Conservation (phyloP, 2,888 invertebrate species). For the Caenorhabditis sp. region DNA sequence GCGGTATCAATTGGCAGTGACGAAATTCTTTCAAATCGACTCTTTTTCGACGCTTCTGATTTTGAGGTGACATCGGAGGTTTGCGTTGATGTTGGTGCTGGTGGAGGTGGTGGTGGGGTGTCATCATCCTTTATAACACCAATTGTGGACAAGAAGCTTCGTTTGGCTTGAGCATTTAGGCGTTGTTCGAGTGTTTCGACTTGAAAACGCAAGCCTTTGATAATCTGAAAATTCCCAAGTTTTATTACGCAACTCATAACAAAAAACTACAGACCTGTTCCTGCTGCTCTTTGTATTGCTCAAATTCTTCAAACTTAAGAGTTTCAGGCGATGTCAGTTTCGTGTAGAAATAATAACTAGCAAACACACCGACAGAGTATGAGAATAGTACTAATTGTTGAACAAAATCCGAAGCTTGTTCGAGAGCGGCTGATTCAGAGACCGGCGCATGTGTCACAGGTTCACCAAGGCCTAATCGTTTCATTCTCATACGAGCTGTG, state of each 20-base stretch:
- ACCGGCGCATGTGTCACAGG: conserved; percentile 53
- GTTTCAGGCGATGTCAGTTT: conserved; percentile 55
- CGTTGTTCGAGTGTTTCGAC: conserved; percentile 38
- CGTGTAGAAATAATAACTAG: conserved; percentile 61
- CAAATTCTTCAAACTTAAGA: conserved; percentile 47
- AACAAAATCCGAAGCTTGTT: conserved; percentile 69
- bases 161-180: conserved; percentile 26
- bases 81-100: neutral
- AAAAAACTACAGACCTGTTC: conserved; percentile 13
- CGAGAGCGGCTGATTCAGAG: conserved; percentile 65
- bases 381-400: conserved; percentile 67
- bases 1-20: conserved; percentile 55
- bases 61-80: neutral
- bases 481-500: conserved; percentile 65
- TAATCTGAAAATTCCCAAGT: conserved; percentile 6
- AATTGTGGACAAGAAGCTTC: conserved; percentile 28
- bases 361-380: conserved; percentile 66
- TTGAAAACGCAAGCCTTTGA: conserved; percentile 36
- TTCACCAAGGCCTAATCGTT: conserved; percentile 62
- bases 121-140: conserved; percentile 10
- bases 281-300: conserved; percentile 44
- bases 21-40: conserved; percentile 45
- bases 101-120: neutral
- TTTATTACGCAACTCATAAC: too few species aligned
- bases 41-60: neutral